Evolutionary conservation across 64 coral and sea anemone genomes (phyloP).

Genomic region (Montipora sp.): DNA sequence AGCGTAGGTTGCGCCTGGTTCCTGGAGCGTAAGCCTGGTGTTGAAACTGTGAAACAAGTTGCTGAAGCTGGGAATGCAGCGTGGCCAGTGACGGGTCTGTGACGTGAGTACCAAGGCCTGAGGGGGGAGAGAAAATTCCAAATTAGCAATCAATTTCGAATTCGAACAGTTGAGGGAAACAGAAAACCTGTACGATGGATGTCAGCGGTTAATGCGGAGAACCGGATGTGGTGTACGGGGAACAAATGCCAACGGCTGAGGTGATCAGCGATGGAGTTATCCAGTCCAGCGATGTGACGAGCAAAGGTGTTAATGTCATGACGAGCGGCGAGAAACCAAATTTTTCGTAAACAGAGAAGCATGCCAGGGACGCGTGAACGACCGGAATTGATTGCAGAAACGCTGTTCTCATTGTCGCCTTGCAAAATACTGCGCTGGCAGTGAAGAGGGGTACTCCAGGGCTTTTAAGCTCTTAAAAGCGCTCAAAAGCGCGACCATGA

Average conservation of each 20-base stretch:
- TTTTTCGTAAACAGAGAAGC: background rate
- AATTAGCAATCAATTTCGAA: background rate
- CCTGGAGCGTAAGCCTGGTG: conserved; percentile 13
- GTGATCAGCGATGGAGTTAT: conserved; percentile 23
- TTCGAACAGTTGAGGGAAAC: conserved; percentile 22
- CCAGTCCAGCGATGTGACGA: background rate
- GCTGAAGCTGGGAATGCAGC: background rate
- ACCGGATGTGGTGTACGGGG: background rate
- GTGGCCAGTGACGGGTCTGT: too few species aligned
- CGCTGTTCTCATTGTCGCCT: conserved; percentile 35
- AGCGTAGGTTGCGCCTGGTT: conserved; percentile 28
- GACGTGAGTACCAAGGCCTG: too few species aligned
- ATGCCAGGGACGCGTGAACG: background rate
- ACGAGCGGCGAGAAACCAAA: background rate
- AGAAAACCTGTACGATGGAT: background rate
- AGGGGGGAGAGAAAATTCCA: too few species aligned
- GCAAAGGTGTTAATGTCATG: background rate
- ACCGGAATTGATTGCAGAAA: conserved; percentile 1
- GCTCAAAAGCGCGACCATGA: conserved; percentile 5
- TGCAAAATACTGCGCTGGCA: background rate
- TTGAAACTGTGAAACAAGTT: background rate
- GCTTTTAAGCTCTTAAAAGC: background rate
- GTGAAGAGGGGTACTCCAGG: background rate
- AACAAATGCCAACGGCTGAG: conserved; percentile 20
- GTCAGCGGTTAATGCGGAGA: conserved; percentile 5